These are phyloP conservation scores for Acridotheres tristis DNA, from an alignment of 2,797 vertebrate genomes.

Conservation along the genomic window DNA sequence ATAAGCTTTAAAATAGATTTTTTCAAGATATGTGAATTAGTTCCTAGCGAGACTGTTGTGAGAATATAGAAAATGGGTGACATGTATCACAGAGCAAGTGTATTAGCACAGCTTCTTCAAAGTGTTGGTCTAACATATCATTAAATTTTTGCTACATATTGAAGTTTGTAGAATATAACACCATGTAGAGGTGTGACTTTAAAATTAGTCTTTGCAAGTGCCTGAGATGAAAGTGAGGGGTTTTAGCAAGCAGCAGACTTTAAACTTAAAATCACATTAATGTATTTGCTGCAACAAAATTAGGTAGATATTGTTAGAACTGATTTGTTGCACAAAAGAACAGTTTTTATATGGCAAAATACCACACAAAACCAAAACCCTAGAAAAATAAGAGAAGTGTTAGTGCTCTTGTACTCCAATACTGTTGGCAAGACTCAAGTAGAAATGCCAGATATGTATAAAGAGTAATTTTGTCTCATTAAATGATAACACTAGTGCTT, in stretches of 20 bases:
- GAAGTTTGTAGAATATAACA: constrained; percentile 67
- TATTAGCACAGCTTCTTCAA: constrained; percentile 28
- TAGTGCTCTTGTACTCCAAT: not conserved
- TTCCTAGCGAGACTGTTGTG: not conserved
- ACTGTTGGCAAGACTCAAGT: constrained; percentile 21
- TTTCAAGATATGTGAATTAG: not conserved
- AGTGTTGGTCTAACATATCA: constrained; percentile 53
- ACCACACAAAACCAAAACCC: not conserved
- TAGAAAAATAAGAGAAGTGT: not conserved
- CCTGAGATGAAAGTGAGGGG: constrained; percentile 63
- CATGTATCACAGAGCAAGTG: not conserved
- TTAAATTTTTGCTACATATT: constrained; percentile 62
- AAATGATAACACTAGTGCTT: constrained; percentile 80
- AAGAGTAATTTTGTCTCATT: constrained; percentile 90
- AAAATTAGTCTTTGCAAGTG: constrained; percentile 66
- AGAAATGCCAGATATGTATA: constrained; percentile 77
- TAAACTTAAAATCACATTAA: constrained; percentile 67
- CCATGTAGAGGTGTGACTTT: constrained; percentile 64
- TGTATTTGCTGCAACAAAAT: constrained; percentile 59
- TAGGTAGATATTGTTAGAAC: constrained; percentile 42
- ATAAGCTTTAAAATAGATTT: not conserved
- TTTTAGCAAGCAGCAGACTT: constrained; percentile 52
- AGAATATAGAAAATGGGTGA: constrained; percentile 32
- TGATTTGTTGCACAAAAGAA: not conserved
- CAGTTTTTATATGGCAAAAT: not conserved